phyloP scores from a whole-genome alignment of 2,888 invertebrate genomes.

The Carpatolechia fugitivella region DNA sequence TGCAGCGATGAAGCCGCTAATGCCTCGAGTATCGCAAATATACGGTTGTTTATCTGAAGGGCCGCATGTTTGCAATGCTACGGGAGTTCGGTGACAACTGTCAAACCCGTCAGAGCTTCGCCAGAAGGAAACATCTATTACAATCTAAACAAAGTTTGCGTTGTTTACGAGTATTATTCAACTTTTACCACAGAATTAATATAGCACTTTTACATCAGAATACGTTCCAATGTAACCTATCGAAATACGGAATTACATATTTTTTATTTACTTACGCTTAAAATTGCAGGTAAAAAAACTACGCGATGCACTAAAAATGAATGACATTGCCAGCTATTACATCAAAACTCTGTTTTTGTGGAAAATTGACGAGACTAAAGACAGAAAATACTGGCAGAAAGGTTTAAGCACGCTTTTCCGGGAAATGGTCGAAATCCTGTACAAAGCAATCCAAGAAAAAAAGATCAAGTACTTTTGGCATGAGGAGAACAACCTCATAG shows the following conservation, averaged over 20 bases:
- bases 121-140: too few relatives aligned
- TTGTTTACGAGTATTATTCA: too few relatives aligned
- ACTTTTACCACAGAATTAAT: not conserved
- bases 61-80: not conserved
- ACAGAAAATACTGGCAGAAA: conserved; percentile 56
- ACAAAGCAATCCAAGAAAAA: conserved; percentile 43
- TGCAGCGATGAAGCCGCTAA: not conserved
- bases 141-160: too few relatives aligned
- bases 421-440: conserved; percentile 54
- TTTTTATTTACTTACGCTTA: too few relatives aligned
- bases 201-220: not conserved
- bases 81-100: not conserved
- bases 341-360: conserved; percentile 78
- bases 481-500: conserved; percentile 53
- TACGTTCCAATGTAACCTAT: too few relatives aligned
- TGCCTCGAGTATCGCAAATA: conserved; percentile 1
- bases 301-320: conserved; percentile 62
- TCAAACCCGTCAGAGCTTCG: too few relatives aligned
- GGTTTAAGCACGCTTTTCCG: conserved; percentile 49
- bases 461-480: conserved; percentile 64
- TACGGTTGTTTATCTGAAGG: not conserved
- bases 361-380: conserved; percentile 48
- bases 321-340: conserved; percentile 76
- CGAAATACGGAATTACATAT: too few relatives aligned
- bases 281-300: conserved; percentile 68